Conservation (phyloP, 2,888 invertebrate species). For the Acronicta leporina region DNA sequence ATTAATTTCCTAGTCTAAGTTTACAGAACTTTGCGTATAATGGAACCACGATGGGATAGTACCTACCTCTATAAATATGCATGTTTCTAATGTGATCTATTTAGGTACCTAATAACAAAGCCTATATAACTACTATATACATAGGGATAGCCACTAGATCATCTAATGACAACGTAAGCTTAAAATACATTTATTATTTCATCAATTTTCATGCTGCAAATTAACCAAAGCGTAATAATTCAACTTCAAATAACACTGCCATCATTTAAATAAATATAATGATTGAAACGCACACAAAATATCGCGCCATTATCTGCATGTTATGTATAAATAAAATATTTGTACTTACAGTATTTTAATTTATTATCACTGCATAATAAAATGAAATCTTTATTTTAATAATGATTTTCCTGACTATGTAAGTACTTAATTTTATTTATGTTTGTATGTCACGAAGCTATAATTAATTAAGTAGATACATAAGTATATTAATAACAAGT, state of each 20-base stretch:
- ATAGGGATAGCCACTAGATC: too few relatives aligned
- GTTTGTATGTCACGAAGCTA: too few relatives aligned
- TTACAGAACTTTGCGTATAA: too few relatives aligned
- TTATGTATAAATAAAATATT: constrained; percentile 32
- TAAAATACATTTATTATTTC: not conserved
- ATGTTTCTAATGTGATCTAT: too few relatives aligned
- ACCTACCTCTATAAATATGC: too few relatives aligned
- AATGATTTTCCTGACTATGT: not conserved
- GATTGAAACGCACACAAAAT: constrained; percentile 24
- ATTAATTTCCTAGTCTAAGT: too few relatives aligned
- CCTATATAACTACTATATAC: too few relatives aligned
- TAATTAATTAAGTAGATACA: too few relatives aligned
- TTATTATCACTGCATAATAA: constrained; percentile 7
- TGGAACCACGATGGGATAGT: too few relatives aligned
- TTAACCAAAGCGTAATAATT: constrained; percentile 30
- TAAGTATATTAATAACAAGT: too few relatives aligned
- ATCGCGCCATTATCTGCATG: constrained; percentile 3
- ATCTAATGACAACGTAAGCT: not conserved
- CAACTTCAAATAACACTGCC: constrained; percentile 14
- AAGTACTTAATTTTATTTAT: too few relatives aligned
- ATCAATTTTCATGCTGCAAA: not conserved
- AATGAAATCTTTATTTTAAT: not conserved
- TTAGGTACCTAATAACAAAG: too few relatives aligned
- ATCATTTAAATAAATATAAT: constrained; percentile 40
- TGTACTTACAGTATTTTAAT: constrained; percentile 4